A percentile compares a stretch with the other conserved stretches of the same genome.
Evolutionary conservation across 2,888 invertebrate species (phyloP).

Genomic region (Sinodicranocentrus sp.): DNA sequence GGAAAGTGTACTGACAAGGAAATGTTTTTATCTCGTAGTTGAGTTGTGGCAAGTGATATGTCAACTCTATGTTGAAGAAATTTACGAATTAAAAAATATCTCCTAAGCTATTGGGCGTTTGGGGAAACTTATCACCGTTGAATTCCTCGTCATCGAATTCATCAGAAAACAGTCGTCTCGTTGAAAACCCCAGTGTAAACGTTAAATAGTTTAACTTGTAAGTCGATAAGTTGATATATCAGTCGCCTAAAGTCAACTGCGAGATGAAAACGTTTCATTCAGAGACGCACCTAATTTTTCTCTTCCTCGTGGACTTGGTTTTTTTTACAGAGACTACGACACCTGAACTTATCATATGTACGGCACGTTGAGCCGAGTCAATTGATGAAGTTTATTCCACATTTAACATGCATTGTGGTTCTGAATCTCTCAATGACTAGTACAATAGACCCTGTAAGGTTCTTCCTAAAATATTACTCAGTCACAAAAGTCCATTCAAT

Average conservation of each 20-base stretch:
- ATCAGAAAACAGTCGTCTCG: too few relatives aligned
- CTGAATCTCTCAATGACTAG: conserved; percentile 78
- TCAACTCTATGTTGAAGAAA: too few relatives aligned
- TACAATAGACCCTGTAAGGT: conserved; percentile 77
- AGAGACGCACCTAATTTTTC: too few relatives aligned
- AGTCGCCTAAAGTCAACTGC: not conserved
- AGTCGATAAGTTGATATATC: not conserved
- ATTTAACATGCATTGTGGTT: conserved; percentile 75
- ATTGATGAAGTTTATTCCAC: conserved; percentile 76
- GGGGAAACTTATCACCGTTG: too few relatives aligned
- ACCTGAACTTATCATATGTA: conserved; percentile 77
- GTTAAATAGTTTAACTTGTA: not conserved
- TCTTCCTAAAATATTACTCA: not conserved
- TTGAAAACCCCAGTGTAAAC: too few relatives aligned
- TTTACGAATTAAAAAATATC: too few relatives aligned
- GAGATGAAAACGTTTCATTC: too few relatives aligned
- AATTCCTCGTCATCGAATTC: too few relatives aligned
- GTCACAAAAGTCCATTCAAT: not conserved
- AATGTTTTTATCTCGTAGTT: too few relatives aligned
- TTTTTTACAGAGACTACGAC: conserved; percentile 74
- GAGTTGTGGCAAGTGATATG: too few relatives aligned
- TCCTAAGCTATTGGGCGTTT: too few relatives aligned
- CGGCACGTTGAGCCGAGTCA: conserved; percentile 77
- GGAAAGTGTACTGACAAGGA: too few relatives aligned
- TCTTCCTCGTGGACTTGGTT: conserved; percentile 1